These are phyloP conservation scores for Scomber scombrus DNA, from an alignment of 2,113 vertebrate genomes.

Conservation along the genomic window DNA sequence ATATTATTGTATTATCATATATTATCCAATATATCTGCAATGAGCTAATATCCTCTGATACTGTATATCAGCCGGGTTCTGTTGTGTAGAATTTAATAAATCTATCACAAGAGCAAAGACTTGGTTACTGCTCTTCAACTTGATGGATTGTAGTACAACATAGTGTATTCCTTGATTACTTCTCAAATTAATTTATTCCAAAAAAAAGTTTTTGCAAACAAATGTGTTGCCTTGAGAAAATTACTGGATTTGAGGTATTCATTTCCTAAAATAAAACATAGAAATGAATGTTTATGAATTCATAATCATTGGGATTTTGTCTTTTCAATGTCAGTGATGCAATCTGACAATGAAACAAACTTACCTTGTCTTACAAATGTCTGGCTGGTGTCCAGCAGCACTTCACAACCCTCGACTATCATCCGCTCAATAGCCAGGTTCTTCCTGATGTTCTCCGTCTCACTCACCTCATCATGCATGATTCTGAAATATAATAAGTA, in stretches of 20 bases:
- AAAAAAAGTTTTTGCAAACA: no score
- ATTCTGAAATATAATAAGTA: conserved; percentile 83
- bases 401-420: conserved; percentile 97
- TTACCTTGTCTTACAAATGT: conserved; percentile 97
- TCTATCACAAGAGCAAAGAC: background rate
- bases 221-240: no score
- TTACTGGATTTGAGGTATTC: no score
- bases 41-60: no score
- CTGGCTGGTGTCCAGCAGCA: conserved; percentile 98
- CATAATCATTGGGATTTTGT: background rate
- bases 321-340: background rate
- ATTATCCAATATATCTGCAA: background rate
- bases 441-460: conserved; percentile 97
- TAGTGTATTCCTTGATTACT: no score
- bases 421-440: conserved; percentile 97
- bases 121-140: background rate
- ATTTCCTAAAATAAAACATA: no score
- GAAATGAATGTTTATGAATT: background rate
- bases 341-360: background rate
- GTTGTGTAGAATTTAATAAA: background rate
- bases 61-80: background rate
- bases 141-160: background rate
- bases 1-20: background rate
- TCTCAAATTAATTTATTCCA: no score
- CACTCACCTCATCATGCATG: conserved; percentile 98